Conservation (phyloP, 1,140 invertebrate species). For the Tyrophagus putrescentiae region DNA sequence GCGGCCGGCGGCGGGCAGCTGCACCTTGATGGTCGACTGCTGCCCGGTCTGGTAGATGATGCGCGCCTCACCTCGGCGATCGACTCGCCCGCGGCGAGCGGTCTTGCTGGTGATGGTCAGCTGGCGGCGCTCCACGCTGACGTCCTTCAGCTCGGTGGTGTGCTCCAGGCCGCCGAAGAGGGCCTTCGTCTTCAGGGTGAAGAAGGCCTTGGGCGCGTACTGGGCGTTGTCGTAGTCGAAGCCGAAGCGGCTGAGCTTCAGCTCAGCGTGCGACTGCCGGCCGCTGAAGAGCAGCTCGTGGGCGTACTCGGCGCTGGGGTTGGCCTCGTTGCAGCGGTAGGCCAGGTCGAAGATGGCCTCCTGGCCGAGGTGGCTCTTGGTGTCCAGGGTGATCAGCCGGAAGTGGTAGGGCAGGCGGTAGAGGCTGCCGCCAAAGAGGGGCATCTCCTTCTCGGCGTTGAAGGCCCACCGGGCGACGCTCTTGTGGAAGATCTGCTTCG, state of each 20-base stretch:
- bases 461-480: constrained; percentile 1
- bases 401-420: too few relatives aligned
- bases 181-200: constrained; percentile 7
- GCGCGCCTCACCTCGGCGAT: background rate
- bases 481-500: constrained; percentile 4
- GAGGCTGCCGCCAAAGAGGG: background rate
- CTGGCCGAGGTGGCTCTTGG: constrained; percentile 14
- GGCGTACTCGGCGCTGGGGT: background rate
- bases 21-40: background rate
- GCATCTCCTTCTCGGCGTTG: background rate
- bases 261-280: background rate
- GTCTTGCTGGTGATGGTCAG: background rate
- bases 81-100: background rate
- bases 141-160: constrained; percentile 15
- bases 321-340: constrained; percentile 1
- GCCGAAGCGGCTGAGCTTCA: background rate
- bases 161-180: constrained; percentile 16
- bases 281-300: constrained; percentile 11
- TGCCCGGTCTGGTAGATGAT: background rate
- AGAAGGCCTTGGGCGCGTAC: constrained; percentile 1
- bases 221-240: constrained; percentile 4
- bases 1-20: background rate
- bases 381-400: constrained; percentile 9
- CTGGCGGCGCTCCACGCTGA: background rate
- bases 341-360: background rate